A percentile compares a stretch with the other conserved stretches of the same genome.
These are phyloP conservation scores for Caenorhabditis sulstoni DNA, from an alignment of 2,888 invertebrate species.

Conservation along the genomic window DNA sequence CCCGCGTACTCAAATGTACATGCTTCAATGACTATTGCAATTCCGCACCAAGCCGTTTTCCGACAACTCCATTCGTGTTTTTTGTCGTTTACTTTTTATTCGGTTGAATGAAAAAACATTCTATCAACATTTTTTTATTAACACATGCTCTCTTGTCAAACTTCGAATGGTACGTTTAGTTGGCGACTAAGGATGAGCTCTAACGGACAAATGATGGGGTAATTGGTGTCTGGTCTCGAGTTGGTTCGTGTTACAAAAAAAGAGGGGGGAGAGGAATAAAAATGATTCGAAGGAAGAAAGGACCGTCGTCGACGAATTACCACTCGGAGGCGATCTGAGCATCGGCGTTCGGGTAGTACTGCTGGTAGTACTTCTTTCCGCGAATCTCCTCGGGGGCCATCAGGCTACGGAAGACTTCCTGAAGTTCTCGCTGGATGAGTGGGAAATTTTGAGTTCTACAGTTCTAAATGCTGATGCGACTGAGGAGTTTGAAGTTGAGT, in stretches of 20 bases:
- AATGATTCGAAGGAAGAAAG: constrained; percentile 1
- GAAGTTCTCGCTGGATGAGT: too few relatives aligned
- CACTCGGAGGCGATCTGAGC: constrained; percentile 37
- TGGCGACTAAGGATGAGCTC: constrained; percentile 33
- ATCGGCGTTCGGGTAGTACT: constrained; percentile 31
- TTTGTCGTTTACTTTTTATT: constrained; percentile 24
- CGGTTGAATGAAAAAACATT: constrained; percentile 41
- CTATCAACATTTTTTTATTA: constrained; percentile 57
- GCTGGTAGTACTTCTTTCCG: constrained; percentile 55
- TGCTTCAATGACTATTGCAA: constrained; percentile 79
- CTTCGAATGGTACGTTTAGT: constrained; percentile 34
- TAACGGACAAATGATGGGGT: constrained; percentile 13
- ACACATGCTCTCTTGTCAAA: constrained; percentile 54
- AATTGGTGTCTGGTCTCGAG: neutral
- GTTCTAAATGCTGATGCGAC: neutral
- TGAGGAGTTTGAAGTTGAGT: constrained; percentile 17
- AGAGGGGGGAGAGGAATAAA: too few relatives aligned
- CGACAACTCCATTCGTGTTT: constrained; percentile 26
- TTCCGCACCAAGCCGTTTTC: constrained; percentile 20
- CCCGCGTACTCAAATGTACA: constrained; percentile 73
- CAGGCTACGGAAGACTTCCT: constrained; percentile 60
- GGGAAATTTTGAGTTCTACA: neutral
- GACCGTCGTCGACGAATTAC: constrained; percentile 1
- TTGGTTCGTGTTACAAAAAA: neutral
- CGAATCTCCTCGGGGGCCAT: constrained; percentile 52